A percentile compares a stretch with the other conserved stretches of the same genome.
Conservation (phyloP, 2,888 invertebrate genomes). For the Clunio marinus region DNA sequence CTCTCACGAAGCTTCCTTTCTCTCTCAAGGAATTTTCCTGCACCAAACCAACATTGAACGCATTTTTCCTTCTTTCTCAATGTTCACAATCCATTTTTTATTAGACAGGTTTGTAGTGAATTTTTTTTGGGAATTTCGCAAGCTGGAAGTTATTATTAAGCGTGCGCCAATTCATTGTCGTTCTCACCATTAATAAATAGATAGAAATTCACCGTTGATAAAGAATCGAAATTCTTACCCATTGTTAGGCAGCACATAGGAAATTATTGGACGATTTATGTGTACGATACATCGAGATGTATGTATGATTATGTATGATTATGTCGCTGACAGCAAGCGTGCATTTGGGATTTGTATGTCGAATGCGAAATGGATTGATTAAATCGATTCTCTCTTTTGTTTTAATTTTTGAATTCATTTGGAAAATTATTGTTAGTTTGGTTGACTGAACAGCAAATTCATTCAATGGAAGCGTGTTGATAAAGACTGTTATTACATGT, state of each 20-base stretch:
- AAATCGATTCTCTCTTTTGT: neutral
- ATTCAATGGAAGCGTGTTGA: neutral
- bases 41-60: neutral
- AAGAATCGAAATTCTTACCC: too few species aligned
- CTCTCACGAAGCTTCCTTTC: neutral
- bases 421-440: neutral
- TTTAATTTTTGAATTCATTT: neutral
- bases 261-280: neutral
- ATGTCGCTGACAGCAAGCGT: slow-evolving; percentile 8
- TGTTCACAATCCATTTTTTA: slow-evolving; percentile 24
- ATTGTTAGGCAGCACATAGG: neutral
- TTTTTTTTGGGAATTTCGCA: slow-evolving; percentile 8
- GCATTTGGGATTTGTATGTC: slow-evolving; percentile 21
- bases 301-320: too few species aligned
- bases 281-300: too few species aligned
- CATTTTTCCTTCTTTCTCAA: neutral
- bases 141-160: slow-evolving; percentile 25
- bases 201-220: too few species aligned
- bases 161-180: slow-evolving; percentile 27
- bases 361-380: neutral
- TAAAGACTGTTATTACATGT: slow-evolving; percentile 1
- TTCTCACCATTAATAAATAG: slow-evolving; percentile 3
- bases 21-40: neutral
- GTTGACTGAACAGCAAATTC: slow-evolving; percentile 7
- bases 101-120: slow-evolving; percentile 21